phyloP scores from a whole-genome alignment of 2,888 invertebrate genomes.

The Teleiodes luculella region DNA sequence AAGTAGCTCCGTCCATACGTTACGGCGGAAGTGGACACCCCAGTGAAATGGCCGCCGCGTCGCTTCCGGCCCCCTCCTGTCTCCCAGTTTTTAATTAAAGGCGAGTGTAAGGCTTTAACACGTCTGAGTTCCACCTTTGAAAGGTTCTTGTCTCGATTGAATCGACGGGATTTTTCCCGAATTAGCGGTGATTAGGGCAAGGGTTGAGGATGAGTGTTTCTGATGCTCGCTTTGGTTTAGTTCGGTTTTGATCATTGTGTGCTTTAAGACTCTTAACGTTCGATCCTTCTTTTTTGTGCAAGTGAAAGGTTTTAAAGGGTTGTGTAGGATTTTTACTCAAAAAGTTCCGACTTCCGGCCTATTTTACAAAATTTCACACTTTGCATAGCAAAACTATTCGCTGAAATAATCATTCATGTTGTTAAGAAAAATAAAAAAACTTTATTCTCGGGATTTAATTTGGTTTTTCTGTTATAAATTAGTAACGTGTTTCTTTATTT shows the following conservation, averaged over 20 bases:
- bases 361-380: too few species aligned
- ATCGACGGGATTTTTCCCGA: conserved; percentile 36
- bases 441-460: neutral
- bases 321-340: too few species aligned
- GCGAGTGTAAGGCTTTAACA: conserved; percentile 71
- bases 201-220: conserved; percentile 29
- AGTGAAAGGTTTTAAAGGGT: neutral
- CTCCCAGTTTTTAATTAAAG: conserved; percentile 62
- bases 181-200: conserved; percentile 35
- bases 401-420: too few species aligned
- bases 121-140: conserved; percentile 39
- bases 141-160: conserved; percentile 47
- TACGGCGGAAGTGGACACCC: conserved; percentile 65
- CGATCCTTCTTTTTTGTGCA: neutral
- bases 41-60: conserved; percentile 54
- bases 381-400: too few species aligned
- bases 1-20: conserved; percentile 68
- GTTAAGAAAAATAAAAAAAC: too few species aligned
- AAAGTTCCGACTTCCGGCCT: too few species aligned
- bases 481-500: neutral
- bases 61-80: conserved; percentile 38
- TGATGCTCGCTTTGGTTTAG: conserved; percentile 29
- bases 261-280: neutral
- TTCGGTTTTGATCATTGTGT: conserved; percentile 13
- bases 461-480: neutral